Evolutionary conservation across 2,113 vertebrate species (phyloP).

Genomic region (Camelus dromedarius): DNA sequence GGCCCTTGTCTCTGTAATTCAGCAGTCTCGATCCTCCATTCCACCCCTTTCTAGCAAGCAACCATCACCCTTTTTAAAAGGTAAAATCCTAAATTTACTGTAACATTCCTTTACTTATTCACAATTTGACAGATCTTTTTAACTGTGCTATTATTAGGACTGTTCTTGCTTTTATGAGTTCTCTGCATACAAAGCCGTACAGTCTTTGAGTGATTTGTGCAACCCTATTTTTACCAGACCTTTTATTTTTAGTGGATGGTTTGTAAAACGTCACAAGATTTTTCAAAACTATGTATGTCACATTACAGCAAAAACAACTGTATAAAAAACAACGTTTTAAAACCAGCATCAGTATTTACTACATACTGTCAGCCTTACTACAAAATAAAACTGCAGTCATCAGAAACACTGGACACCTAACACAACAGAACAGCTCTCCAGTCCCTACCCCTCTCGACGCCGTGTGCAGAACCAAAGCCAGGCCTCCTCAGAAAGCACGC

Average conservation of each 20-base stretch:
- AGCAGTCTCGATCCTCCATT: background rate
- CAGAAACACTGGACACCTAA: background rate
- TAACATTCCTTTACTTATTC: background rate
- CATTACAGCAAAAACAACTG: background rate
- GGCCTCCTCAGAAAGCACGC: background rate
- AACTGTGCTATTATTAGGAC: background rate
- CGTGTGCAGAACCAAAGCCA: background rate
- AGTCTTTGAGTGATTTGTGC: background rate
- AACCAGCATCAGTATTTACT: background rate
- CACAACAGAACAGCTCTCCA: background rate
- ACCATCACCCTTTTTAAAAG: background rate
- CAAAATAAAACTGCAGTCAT: background rate
- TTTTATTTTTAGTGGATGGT: background rate
- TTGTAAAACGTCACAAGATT: background rate
- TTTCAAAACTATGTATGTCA: background rate
- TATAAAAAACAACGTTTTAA: constrained; percentile 1
- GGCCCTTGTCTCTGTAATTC: background rate
- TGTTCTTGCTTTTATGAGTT: background rate
- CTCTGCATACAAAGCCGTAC: background rate
- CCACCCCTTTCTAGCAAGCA: background rate
- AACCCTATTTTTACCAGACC: background rate
- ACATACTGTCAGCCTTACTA: background rate
- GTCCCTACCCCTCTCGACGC: background rate
- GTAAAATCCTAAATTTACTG: background rate
- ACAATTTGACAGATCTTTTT: background rate